Evolutionary conservation across 2,797 vertebrate species (phyloP).

Genomic region (Rhinatrema bivittatum): DNA sequence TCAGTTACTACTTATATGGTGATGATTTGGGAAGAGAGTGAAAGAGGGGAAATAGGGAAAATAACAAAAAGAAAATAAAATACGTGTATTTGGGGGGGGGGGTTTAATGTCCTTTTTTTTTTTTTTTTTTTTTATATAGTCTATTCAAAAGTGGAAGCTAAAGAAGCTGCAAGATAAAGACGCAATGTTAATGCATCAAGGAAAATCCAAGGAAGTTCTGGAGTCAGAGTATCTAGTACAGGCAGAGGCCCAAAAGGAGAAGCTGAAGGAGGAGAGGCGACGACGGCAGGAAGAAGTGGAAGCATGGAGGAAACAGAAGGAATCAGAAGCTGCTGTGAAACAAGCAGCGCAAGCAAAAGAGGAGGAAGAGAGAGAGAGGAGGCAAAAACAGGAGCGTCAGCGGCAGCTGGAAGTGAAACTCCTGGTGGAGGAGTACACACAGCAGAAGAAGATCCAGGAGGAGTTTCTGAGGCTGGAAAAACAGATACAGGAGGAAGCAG

Average conservation of each 20-base stretch:
- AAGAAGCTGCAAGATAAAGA: constrained; percentile 57
- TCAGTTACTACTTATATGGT: too few relatives aligned
- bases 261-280: constrained; percentile 58
- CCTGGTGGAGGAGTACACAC: constrained; percentile 54
- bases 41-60: too few relatives aligned
- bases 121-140: constrained; percentile 41
- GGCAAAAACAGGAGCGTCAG: constrained; percentile 57
- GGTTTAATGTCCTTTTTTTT: not conserved
- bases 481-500: constrained; percentile 51
- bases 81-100: too few relatives aligned
- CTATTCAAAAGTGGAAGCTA: constrained; percentile 77
- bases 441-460: constrained; percentile 62
- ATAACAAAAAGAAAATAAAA: too few relatives aligned
- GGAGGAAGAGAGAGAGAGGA: constrained; percentile 57
- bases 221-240: constrained; percentile 25
- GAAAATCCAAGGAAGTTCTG: constrained; percentile 42
- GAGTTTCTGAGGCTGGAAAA: constrained; percentile 49
- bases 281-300: constrained; percentile 50
- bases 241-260: constrained; percentile 50
- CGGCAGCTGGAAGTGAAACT: constrained; percentile 63
- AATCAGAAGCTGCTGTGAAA: constrained; percentile 50
- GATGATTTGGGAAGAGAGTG: too few relatives aligned
- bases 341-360: constrained; percentile 50
- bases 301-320: constrained; percentile 69
- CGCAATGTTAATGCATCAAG: constrained; percentile 52